phyloP scores from a whole-genome alignment of 1,140 invertebrate genomes.

The Cotesia vestalis region DNA sequence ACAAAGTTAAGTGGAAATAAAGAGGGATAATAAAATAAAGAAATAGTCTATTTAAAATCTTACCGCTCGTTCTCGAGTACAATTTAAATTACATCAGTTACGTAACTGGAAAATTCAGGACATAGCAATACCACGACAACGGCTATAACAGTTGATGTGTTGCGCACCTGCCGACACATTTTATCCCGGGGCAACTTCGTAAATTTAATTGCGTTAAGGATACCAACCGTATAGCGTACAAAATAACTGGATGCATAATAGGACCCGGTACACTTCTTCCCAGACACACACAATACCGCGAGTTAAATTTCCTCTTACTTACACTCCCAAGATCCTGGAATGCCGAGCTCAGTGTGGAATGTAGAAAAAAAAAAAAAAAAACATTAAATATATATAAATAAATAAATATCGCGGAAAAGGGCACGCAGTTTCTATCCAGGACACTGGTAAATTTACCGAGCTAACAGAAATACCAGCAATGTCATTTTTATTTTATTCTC shows the following conservation, averaged over 20 bases:
- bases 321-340: too few relatives aligned
- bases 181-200: slow-evolving; percentile 33
- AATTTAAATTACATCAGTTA: slow-evolving; percentile 40
- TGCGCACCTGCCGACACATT: slow-evolving; percentile 17
- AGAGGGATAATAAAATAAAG: not conserved
- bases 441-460: not conserved
- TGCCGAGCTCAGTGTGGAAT: too few relatives aligned
- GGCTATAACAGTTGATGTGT: not conserved
- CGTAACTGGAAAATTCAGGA: slow-evolving; percentile 32
- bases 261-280: too few relatives aligned
- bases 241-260: slow-evolving; percentile 44
- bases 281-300: too few relatives aligned
- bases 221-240: slow-evolving; percentile 58
- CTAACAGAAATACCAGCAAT: too few relatives aligned
- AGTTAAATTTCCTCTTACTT: too few relatives aligned
- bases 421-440: not conserved
- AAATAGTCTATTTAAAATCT: slow-evolving; percentile 30
- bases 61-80: slow-evolving; percentile 35
- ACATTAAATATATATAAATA: too few relatives aligned
- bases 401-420: not conserved
- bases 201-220: slow-evolving; percentile 49
- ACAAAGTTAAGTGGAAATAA: too few relatives aligned
- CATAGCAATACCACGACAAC: slow-evolving; percentile 27
- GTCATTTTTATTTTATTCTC: not conserved
- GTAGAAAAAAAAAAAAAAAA: too few relatives aligned